These are phyloP conservation scores for Jordanella pulchra DNA, from an alignment of 2,797 vertebrate species.

Conservation along the genomic window DNA sequence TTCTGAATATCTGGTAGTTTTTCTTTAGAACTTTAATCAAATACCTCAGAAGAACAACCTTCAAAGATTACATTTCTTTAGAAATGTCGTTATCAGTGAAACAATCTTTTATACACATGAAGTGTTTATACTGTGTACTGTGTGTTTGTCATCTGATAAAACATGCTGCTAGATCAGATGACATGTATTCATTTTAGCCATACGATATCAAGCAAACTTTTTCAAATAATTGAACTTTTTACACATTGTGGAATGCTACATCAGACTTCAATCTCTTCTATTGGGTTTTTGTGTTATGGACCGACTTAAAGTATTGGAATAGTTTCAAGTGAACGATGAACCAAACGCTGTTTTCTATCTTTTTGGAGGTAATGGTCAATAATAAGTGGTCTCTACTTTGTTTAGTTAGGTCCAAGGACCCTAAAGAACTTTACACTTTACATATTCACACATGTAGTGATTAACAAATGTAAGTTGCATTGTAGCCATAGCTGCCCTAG, in stretches of 20 bases:
- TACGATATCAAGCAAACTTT: background rate
- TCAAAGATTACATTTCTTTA: slow-evolving; percentile 4
- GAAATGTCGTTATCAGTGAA: background rate
- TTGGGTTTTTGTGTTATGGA: too few relatives aligned
- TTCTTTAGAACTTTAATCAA: slow-evolving; percentile 1
- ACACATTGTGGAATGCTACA: background rate
- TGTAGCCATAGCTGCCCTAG: too few relatives aligned
- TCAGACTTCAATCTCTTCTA: background rate
- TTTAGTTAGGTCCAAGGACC: too few relatives aligned
- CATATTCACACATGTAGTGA: too few relatives aligned
- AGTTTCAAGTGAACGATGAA: too few relatives aligned
- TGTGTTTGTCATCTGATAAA: background rate
- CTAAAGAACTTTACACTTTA: too few relatives aligned
- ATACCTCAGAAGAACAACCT: background rate
- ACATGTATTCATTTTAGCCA: background rate
- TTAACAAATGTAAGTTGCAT: too few relatives aligned
- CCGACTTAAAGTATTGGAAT: too few relatives aligned
- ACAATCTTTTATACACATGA: background rate
- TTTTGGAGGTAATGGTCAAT: background rate
- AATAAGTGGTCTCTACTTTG: background rate
- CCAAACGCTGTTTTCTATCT: too few relatives aligned
- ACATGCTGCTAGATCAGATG: background rate
- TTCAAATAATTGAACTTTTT: background rate
- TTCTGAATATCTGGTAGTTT: slow-evolving; percentile 8
- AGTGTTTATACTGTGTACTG: background rate